Conservation (phyloP, 2,113 vertebrate species). For the Sapayoa aenigma region DNA sequence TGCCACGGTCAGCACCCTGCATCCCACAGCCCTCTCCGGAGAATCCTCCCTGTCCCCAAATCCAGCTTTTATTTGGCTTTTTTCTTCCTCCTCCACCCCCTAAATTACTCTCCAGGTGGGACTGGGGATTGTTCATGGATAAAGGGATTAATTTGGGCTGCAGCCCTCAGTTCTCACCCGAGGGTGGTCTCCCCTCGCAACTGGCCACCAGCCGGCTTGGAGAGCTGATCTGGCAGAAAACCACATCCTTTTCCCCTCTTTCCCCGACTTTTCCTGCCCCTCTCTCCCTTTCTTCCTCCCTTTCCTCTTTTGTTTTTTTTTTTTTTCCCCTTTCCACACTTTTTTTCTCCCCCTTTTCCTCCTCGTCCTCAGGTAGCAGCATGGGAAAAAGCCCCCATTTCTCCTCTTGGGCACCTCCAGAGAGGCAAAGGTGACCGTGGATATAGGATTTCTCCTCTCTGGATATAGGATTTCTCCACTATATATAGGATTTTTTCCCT, state of each 20-base stretch:
- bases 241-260: background rate
- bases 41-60: background rate
- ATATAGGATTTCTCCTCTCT: background rate
- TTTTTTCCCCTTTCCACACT: rapidly evolving
- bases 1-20: background rate
- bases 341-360: rapidly evolving
- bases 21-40: background rate
- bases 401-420: background rate
- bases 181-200: background rate
- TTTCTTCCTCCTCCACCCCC: background rate
- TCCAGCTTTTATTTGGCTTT: background rate
- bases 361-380: background rate
- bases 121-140: background rate
- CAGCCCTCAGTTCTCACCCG: background rate
- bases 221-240: background rate
- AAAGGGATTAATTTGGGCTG: background rate
- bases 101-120: background rate
- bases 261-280: background rate
- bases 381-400: background rate
- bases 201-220: background rate
- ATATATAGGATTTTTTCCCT: background rate
- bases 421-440: background rate
- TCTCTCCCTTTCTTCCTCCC: background rate
- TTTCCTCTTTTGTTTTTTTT: rapidly evolving
- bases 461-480: background rate